phyloP scores from a whole-genome alignment of 2,888 invertebrate species.

The Spilosoma lubricipeda region DNA sequence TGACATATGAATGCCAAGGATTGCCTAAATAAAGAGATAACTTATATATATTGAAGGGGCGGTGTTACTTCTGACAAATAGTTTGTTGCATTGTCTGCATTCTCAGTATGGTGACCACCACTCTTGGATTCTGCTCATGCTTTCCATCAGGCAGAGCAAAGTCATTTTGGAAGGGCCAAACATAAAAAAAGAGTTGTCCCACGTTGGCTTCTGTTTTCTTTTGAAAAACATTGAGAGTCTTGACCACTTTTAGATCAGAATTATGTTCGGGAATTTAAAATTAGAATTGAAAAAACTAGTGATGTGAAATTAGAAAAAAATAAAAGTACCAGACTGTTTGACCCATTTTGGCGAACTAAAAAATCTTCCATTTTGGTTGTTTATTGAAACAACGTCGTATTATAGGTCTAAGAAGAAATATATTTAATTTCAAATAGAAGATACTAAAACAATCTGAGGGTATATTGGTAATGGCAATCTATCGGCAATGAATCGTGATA shows the following conservation, averaged over 20 bases:
- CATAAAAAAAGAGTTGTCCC: not conserved
- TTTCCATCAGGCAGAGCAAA: no score
- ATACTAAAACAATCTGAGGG: conserved; percentile 26
- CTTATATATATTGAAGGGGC: no score
- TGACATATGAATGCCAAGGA: no score
- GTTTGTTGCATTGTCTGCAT: no score
- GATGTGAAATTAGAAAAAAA: no score
- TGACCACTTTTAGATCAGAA: not conserved
- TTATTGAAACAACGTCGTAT: not conserved
- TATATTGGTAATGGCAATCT: conserved; percentile 43
- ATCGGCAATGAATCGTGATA: conserved; percentile 46
- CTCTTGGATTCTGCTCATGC: no score
- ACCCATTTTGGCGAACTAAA: not conserved
- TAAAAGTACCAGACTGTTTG: not conserved
- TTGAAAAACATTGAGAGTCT: not conserved
- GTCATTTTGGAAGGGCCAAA: no score
- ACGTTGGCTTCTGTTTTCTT: not conserved
- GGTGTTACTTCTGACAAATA: not conserved
- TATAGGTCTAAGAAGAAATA: not conserved
- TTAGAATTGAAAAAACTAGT: no score
- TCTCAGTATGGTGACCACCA: no score
- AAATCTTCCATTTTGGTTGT: not conserved
- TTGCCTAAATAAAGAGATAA: no score
- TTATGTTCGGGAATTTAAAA: not conserved
- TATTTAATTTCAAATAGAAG: conserved; percentile 26